Conservation (phyloP, 1,140 invertebrate species). For the Batillaria attramentaria region DNA sequence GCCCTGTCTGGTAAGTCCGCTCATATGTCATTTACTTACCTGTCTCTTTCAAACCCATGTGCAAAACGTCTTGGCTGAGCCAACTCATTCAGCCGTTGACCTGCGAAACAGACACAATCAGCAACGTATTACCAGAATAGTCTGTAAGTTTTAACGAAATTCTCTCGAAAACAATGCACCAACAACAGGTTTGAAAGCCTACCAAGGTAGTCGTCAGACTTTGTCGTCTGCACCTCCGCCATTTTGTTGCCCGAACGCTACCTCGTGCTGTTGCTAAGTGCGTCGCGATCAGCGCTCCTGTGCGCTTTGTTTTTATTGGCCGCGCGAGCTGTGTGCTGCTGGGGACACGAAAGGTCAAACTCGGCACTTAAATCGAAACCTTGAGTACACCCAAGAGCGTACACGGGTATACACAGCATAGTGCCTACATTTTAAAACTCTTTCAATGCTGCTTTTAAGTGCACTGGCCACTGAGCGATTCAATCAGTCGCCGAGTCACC, state of each 20-base stretch:
- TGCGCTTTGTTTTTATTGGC: conserved; percentile 12
- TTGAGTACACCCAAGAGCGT: too few species aligned
- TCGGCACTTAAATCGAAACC: too few species aligned
- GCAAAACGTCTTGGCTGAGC: conserved; percentile 31
- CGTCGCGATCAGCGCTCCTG: not conserved
- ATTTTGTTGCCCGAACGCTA: conserved; percentile 6
- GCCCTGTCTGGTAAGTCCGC: too few species aligned
- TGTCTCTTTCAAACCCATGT: conserved; percentile 33
- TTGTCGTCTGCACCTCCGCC: conserved; percentile 15
- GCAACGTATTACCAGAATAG: not conserved
- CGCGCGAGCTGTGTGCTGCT: too few species aligned
- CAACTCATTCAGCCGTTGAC: conserved; percentile 26
- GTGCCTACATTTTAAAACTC: too few species aligned
- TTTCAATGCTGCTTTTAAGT: too few species aligned
- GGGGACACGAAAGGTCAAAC: too few species aligned
- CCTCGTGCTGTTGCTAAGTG: conserved; percentile 12
- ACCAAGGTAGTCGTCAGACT: not conserved
- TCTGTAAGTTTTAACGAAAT: not conserved
- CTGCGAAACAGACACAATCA: not conserved
- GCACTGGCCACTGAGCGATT: too few species aligned
- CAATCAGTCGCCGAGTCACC: too few species aligned
- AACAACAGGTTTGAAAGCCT: not conserved
- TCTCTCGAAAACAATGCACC: too few species aligned
- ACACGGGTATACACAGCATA: too few species aligned
- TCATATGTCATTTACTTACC: too few species aligned